These are phyloP conservation scores for Orgyia antiqua DNA, from an alignment of 2,888 invertebrate species.

Conservation along the genomic window DNA sequence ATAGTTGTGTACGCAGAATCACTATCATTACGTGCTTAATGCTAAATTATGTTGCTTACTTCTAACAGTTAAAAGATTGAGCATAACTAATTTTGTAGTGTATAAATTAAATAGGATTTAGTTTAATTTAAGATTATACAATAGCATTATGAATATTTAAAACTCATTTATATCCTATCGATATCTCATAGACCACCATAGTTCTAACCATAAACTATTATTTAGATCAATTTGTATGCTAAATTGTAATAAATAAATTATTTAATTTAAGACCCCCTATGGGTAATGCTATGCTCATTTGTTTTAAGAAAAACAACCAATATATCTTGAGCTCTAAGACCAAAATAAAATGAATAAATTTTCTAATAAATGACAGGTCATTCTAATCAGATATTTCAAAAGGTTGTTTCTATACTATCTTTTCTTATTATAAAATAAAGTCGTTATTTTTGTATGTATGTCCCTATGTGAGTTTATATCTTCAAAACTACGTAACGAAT, in stretches of 20 bases:
- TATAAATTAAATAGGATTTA: too few species aligned
- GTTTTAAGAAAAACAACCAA: slow-evolving; percentile 18
- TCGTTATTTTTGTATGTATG: too few species aligned
- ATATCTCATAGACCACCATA: slow-evolving; percentile 45
- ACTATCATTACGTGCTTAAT: too few species aligned
- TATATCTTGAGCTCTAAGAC: slow-evolving; percentile 2
- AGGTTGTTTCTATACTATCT: too few species aligned
- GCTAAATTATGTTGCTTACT: too few species aligned
- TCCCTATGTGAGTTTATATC: too few species aligned
- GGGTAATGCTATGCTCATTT: slow-evolving; percentile 38
- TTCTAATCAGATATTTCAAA: slow-evolving; percentile 21
- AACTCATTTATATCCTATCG: slow-evolving; percentile 39
- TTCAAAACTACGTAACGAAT: too few species aligned
- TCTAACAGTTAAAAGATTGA: too few species aligned
- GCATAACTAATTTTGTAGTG: too few species aligned
- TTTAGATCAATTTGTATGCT: slow-evolving; percentile 53
- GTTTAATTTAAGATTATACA: too few species aligned
- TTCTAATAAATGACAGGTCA: slow-evolving; percentile 9
- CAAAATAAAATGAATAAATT: neutral
- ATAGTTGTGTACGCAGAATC: too few species aligned
- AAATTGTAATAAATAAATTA: slow-evolving; percentile 40
- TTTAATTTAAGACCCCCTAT: slow-evolving; percentile 57
- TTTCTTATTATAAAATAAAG: slow-evolving; percentile 27
- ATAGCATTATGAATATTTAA: slow-evolving; percentile 15
- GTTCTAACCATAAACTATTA: slow-evolving; percentile 40